Base-by-base conservation (phyloP, 2,888 invertebrate genomes). In the Gryllus longicercus region DNA sequence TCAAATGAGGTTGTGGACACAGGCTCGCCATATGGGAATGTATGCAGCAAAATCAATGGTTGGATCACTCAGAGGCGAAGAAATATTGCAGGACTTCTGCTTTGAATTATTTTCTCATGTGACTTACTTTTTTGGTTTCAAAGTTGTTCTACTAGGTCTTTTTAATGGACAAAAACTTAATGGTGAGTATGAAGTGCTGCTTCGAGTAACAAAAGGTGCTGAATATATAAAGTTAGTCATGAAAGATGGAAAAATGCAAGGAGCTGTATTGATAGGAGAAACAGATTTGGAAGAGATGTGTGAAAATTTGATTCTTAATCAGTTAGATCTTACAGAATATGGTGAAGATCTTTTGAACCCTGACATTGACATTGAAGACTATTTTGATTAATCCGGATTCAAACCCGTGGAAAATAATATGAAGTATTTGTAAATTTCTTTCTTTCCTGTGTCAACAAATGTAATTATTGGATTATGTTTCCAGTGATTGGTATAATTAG, bases 91-190 rank as follows among this genome's bases (percentile, higher is more conserved):
- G 88, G 99, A 99, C 87, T 97, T 99, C 87, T 96, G 96, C 86
- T 99, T 99, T 88, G 99, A 99, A 88, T 88, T 99, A 63, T 99
- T 99, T 86, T 94, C 97, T 0, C 99, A 99, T 88, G 96, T 97
- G 23, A 99, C 99, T 0, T 93, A 92, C 82, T 93, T 99, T 84
- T 99, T 98, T 89, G 97, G 96, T 4, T 95, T 93, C 85, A 96
- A 98, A 89, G 96, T 98, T 2, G 92, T 98, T 25, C 88, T 99
- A 79, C 88, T 99, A 77, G 98, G 99, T 12, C 91, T 96, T 82
- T 98, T 92, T 86, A 98, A 99, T 89, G 98, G 95, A 0, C 98
- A 98, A 87, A 95, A 93, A 12, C 88, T 98, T 82, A 93, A 91
- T 0, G 90, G 87, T 10, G 86, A 89, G 78, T 96, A 96, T 88